Evolutionary conservation across 2,113 vertebrate species (phyloP).

Genomic region (Carlito syrichta): DNA sequence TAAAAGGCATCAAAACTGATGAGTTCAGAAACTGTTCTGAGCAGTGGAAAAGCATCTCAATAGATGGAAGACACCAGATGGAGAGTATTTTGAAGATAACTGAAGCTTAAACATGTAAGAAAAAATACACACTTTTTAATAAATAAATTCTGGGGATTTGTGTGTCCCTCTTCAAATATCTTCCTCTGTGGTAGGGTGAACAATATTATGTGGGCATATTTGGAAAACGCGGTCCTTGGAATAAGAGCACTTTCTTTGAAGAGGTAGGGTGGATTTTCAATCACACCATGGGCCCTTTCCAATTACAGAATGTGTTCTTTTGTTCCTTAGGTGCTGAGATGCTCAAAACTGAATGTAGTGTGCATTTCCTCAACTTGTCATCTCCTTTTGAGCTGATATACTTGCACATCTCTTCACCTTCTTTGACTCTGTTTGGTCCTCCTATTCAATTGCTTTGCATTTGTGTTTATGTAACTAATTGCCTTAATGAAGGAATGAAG

Average conservation of each 20-base stretch:
- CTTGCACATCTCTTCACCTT: neutral
- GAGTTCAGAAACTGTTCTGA: no score
- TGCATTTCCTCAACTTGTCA: neutral
- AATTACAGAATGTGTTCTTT: neutral
- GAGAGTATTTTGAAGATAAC: no score
- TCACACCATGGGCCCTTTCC: no score
- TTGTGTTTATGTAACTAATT: neutral
- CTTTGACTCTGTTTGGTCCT: neutral
- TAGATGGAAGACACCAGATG: no score
- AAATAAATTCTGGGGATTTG: no score
- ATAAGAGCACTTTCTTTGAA: neutral
- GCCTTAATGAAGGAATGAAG: neutral
- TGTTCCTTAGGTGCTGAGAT: neutral
- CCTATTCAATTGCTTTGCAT: neutral
- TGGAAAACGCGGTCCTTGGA: neutral
- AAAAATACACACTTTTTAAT: no score
- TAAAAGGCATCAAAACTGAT: no score
- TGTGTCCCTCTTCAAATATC: no score
- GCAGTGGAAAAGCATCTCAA: no score
- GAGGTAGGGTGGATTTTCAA: neutral
- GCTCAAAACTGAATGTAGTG: neutral
- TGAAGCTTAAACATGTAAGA: no score
- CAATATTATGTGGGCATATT: no score
- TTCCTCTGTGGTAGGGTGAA: neutral
- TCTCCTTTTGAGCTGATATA: neutral